Base-by-base conservation (phyloP, 2,797 vertebrate species). In the Tragelaphus eurycerus region DNA sequence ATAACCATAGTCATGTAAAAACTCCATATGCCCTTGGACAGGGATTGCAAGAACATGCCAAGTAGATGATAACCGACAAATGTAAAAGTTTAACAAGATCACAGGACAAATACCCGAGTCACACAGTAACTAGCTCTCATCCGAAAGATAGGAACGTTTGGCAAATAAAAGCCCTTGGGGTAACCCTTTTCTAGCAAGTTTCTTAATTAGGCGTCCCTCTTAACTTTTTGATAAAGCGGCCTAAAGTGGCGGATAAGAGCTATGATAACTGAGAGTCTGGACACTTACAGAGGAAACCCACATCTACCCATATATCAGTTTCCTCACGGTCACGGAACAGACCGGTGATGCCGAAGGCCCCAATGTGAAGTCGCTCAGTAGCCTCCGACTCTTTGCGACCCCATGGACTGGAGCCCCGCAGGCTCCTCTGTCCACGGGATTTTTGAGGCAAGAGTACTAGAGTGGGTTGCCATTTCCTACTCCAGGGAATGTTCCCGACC, bases 311-410 rank as follows among this genome's bases (percentile, higher is more conserved):
- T 4, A 54, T 8, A 10, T 27, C 6, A 29, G 93, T 16, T 29
- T 79, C 46, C 27, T 54, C 48, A 10, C 0, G 9, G 57, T 25
- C 78, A 55, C 0, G 12, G 54, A 16, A 62, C 0, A 57, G 16
- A 79, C 14, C 12, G 59, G 10, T 12, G 59, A 21, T 13, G 57
- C 31, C 19, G 1, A 46, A 31, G 43, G 38, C 15, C 78, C 60
- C 54, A 9, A 1, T 8, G 62, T 64, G 15, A 12, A 38, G 34
- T 23, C 67, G 19, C 67, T 38, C 34, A 23, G 10, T 38, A 10
- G 67, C 6, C 10, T 23, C 19, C 10, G 10, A 71, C 67, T 71
- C 34, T 21, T 4, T 3, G 19, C 34, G 67, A 38, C 34, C 67
- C 67, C 67, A 6, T 2, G 34, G 10, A 13, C 67, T 12, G 10